Conservation (phyloP, 2,113 vertebrate species). For the Xiphias gladius region DNA sequence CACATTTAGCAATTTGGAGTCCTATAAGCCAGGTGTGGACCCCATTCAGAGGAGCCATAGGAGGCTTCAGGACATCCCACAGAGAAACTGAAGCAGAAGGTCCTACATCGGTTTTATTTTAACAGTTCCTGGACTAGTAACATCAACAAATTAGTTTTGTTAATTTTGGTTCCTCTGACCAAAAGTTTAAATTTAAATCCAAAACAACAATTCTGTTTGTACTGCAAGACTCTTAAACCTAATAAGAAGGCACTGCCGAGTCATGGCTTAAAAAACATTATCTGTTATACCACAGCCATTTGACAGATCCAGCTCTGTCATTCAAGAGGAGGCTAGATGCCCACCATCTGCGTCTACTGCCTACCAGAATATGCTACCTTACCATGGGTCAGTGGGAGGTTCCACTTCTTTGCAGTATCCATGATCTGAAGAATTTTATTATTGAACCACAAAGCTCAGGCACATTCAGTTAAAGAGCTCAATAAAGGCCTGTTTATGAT, state of each 20-base stretch:
- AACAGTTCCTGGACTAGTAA: background rate
- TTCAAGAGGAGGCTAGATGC: constrained; percentile 37
- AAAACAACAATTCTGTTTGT: constrained; percentile 4
- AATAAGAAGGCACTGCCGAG: constrained; percentile 5
- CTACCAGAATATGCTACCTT: constrained; percentile 32
- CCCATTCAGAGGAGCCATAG: background rate
- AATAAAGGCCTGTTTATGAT: constrained; percentile 12
- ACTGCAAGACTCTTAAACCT: constrained; percentile 23
- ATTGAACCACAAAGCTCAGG: constrained; percentile 3
- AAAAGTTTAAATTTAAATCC: background rate
- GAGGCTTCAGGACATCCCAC: background rate
- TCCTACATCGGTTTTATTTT: background rate
- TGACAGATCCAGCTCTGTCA: constrained; percentile 57
- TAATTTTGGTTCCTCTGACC: background rate
- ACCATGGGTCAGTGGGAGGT: constrained; percentile 48
- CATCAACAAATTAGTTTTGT: background rate
- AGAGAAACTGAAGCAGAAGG: background rate
- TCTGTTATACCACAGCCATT: constrained; percentile 36
- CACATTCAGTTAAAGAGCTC: background rate
- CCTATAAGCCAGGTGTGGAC: background rate
- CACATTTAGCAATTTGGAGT: background rate
- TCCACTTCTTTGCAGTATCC: constrained; percentile 27
- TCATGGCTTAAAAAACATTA: constrained; percentile 16
- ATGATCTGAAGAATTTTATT: constrained; percentile 23
- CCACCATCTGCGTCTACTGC: constrained; percentile 57